phyloP scores from a whole-genome alignment of 1,140 invertebrate species.

The Listronotus oregonensis region DNA sequence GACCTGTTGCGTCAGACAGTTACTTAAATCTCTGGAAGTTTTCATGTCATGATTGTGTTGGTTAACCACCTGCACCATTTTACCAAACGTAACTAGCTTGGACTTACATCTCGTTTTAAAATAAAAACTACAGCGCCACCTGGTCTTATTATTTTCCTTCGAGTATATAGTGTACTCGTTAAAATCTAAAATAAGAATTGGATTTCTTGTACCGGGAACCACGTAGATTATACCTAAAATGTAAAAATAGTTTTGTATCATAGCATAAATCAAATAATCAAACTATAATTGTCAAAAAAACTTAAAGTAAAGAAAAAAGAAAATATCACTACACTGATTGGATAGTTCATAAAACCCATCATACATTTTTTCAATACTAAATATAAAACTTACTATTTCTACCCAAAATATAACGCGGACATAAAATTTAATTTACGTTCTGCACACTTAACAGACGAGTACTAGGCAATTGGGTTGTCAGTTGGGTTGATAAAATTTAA shows the following conservation, averaged over 20 bases:
- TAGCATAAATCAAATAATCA: too few species aligned
- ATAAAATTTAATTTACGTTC: too few species aligned
- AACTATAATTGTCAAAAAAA: too few species aligned
- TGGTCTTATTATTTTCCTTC: constrained; percentile 30
- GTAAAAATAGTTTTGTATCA: neutral
- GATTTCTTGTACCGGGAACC: constrained; percentile 43
- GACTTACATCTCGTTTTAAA: constrained; percentile 47
- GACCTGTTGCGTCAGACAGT: constrained; percentile 30
- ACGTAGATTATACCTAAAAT: constrained; percentile 40
- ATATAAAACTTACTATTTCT: too few species aligned
- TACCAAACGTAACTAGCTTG: constrained; percentile 41
- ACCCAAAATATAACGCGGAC: too few species aligned
- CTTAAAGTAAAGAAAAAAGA: too few species aligned
- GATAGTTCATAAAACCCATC: too few species aligned
- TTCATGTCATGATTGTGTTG: constrained; percentile 40
- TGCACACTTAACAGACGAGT: too few species aligned
- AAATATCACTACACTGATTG: too few species aligned
- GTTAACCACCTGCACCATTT: constrained; percentile 31
- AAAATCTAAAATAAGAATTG: constrained; percentile 41
- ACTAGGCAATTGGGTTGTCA: too few species aligned
- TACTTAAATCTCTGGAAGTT: constrained; percentile 20
- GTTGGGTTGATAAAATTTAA: too few species aligned
- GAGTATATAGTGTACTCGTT: constrained; percentile 40
- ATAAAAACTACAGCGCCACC: constrained; percentile 40
- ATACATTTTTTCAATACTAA: too few species aligned